These are phyloP conservation scores for Charina bottae DNA, from an alignment of 2,113 vertebrate genomes.

Conservation along the genomic window DNA sequence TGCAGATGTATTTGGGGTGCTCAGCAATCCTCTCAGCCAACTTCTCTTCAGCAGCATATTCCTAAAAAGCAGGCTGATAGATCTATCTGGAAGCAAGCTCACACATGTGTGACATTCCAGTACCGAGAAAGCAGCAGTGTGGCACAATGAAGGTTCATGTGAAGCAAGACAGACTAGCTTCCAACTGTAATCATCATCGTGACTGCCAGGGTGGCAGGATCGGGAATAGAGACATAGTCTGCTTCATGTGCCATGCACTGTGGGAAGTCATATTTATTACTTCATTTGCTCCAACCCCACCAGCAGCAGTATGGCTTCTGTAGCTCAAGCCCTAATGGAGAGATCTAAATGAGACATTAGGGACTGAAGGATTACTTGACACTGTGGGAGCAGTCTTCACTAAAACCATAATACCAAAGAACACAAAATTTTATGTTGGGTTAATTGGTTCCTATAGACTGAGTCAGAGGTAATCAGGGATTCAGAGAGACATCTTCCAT, in stretches of 20 bases:
- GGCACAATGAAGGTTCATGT: not conserved
- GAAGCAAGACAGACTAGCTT: not conserved
- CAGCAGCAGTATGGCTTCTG: not conserved
- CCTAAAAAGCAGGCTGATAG: not conserved
- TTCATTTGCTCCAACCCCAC: not conserved
- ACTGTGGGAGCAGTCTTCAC: not conserved
- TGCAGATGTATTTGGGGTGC: not conserved
- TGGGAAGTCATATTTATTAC: not conserved
- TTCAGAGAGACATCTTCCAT: not conserved
- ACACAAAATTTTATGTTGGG: not conserved
- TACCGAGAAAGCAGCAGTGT: not conserved
- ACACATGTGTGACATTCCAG: not conserved
- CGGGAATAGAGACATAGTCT: not conserved
- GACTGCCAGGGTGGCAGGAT: not conserved
- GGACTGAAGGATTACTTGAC: not conserved
- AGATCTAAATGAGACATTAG: not conserved
- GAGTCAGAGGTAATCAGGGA: not conserved
- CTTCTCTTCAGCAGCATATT: not conserved
- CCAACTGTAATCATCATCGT: not conserved
- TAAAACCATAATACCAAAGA: not conserved
- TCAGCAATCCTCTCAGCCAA: conserved; percentile 6
- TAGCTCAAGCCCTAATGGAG: not conserved
- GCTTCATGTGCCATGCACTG: not conserved
- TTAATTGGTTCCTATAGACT: not conserved
- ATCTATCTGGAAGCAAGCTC: not conserved